Evolutionary conservation across 1,140 invertebrate species (phyloP), one percentile per base, ranked within the genome.

Genomic region (Lepidurus apus): DNA sequence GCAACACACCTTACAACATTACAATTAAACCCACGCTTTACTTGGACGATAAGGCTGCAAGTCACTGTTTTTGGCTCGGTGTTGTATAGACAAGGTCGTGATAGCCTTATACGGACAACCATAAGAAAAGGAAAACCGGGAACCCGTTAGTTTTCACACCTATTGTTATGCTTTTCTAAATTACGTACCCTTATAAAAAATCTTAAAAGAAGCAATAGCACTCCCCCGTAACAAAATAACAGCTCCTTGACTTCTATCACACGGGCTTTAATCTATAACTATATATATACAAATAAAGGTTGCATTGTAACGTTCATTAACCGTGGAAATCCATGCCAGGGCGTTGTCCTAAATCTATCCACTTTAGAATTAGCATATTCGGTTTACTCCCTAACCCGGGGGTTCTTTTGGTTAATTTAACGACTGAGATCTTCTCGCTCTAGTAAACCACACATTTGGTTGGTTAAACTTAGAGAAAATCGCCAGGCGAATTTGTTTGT

Each of bases 311-410:
- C 34, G 34, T 34, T 34, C 34, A 34, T 34, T 34, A 34, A 34
- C 34, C 34, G 34, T 34, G 34, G 34, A 34, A 34, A 65, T 17
- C 53, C 34, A 4, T 34, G 53, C 53, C 21, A 65, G 53, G 53
- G 53, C 53, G 53, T 65, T 21, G 53, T 65, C 53, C 53, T 21
- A 21, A 7, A 65, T 65, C 53, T 65, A 65, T 21, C 53, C 53
- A 65, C 53, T 65, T 13, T 65, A 65, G 21, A 65, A 65, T 65
- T 65, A 65, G 9, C 53, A 65, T 65, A 65, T 65, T 65, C 6
- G 53, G 53, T 65, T 21, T 65, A 65, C 53, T 65, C 53, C 53
- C 53, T 65, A 21, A 65, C 53, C 53, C 17, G 17, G 17, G 53
- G 53, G 45, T 13, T 4, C 21, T 65, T 65, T 21, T 65, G 53